Base-by-base conservation (phyloP, 2,888 invertebrate species). In the Sesia bembeciformis region DNA sequence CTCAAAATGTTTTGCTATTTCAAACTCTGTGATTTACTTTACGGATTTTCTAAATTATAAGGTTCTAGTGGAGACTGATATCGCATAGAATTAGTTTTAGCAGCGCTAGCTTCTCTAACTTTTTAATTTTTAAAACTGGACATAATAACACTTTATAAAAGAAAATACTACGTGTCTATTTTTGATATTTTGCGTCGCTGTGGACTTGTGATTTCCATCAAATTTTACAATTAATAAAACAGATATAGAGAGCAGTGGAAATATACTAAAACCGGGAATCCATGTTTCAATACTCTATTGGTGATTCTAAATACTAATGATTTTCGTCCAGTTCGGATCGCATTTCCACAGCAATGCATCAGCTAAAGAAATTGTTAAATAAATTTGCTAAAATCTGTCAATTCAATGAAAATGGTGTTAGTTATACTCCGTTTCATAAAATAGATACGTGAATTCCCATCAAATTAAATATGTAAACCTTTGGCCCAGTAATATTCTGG, bases 51-150 rank as follows among this genome's bases (percentile, higher is more conserved):
- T 88, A 88, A 87, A 89, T 86, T 87, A 71, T 89, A 89, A 88
- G 89, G 75, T 84, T 85, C 82, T 88, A 88, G 84, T 85, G 87
- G 89, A 89, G 89, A 89, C 89, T 89, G 89, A 89, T 87, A 87
- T 79, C 82, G 86, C 87, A 79, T 89, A 89, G 87, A 85, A 46
- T 85, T 87, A 88, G 88, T 86, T 88, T 87, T 89, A 89, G 88
- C 88, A 78, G 81, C 86, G 89, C 88, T 89, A 89, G 88, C 88
- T 86, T 89, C 85, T 84, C 81, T 83, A 74, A 81, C 77, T 78
- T 77, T 80, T 76, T 80, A 74, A 77, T 77, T 83, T 73, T 74
- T 78, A 72, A 74, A 75, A 82, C 80, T 82, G 78, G 70, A 77
- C 78, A 78, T 75, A 71, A 70, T 78, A 67, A 8, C 69, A 63